These are phyloP conservation scores for Drosophila orena DNA, from an alignment of 1,140 invertebrate species.

Conservation along the genomic window DNA sequence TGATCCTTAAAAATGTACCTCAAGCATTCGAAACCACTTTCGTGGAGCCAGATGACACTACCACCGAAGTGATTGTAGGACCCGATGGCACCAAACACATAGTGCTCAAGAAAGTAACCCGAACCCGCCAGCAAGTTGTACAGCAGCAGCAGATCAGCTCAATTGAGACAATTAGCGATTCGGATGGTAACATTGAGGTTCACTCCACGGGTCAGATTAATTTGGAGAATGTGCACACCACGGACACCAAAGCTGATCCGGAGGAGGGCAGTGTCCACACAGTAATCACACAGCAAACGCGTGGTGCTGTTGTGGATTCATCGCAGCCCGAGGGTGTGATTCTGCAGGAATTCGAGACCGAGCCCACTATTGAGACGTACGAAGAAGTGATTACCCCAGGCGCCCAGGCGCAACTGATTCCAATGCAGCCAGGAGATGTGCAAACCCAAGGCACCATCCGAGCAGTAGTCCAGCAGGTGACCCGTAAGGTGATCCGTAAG, in stretches of 20 bases:
- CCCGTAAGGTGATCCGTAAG: constrained; percentile 90
- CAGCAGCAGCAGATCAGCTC: constrained; percentile 85
- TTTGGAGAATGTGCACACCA: constrained; percentile 72
- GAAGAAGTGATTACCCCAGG: constrained; percentile 62
- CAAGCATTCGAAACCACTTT: constrained; percentile 92
- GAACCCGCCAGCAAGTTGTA: constrained; percentile 85
- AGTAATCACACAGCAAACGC: constrained; percentile 64
- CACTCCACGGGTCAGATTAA: constrained; percentile 75
- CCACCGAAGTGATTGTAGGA: constrained; percentile 91
- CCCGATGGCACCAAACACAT: constrained; percentile 93
- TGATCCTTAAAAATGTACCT: constrained; percentile 86
- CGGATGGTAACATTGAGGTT: constrained; percentile 86
- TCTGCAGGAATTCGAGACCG: constrained; percentile 86
- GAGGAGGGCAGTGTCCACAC: constrained; percentile 59
- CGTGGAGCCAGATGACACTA: constrained; percentile 90
- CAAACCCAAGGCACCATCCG: constrained; percentile 85
- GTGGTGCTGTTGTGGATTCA: constrained; percentile 83
- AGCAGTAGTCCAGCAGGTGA: constrained; percentile 92
- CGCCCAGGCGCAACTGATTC: constrained; percentile 55
- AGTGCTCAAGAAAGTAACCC: constrained; percentile 89
- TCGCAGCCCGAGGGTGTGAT: constrained; percentile 86
- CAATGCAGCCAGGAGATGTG: constrained; percentile 56
- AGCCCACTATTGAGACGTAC: constrained; percentile 79
- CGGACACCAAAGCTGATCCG: constrained; percentile 60
- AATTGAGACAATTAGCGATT: constrained; percentile 87